Percentiles rank a stretch among this genome's conserved stretches.
Evolutionary conservation across 2,113 vertebrate genomes (phyloP).

Genomic region (Phalacrocorax pelagicus): DNA sequence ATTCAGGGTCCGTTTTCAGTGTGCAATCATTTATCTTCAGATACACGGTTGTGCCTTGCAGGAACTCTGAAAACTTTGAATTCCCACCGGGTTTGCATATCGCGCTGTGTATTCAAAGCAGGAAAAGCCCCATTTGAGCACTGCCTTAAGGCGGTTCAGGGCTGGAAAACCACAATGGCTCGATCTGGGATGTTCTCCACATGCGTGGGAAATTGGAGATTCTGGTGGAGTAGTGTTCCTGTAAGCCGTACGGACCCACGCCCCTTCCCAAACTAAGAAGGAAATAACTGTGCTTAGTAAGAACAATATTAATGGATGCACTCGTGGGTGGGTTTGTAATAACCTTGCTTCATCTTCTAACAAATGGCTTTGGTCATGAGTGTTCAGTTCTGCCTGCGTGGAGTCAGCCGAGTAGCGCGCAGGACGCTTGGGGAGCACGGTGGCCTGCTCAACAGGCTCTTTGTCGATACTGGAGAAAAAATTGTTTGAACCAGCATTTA

Average conservation of each 20-base stretch:
- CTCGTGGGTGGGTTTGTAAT: neutral
- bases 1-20: accelerated
- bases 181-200: accelerated
- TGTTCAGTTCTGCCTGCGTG: neutral
- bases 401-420: neutral
- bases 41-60: accelerated
- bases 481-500: accelerated
- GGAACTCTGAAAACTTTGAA: neutral
- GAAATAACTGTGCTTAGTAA: neutral
- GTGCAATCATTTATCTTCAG: neutral
- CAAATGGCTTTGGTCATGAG: neutral
- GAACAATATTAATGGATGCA: neutral
- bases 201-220: too few relatives aligned
- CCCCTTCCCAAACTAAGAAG: neutral
- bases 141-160: neutral
- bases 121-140: neutral
- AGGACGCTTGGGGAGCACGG: accelerated
- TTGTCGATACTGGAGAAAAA: neutral
- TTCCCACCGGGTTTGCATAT: neutral
- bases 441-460: neutral
- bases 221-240: neutral
- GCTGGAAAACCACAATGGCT: neutral
- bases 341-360: neutral
- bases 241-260: neutral
- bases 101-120: neutral